Percentiles rank a stretch among this genome's conserved stretches.
Evolutionary conservation across 23 tunicate species (phyloP).

Genomic region (Oikopleura vanhoeffeni): DNA sequence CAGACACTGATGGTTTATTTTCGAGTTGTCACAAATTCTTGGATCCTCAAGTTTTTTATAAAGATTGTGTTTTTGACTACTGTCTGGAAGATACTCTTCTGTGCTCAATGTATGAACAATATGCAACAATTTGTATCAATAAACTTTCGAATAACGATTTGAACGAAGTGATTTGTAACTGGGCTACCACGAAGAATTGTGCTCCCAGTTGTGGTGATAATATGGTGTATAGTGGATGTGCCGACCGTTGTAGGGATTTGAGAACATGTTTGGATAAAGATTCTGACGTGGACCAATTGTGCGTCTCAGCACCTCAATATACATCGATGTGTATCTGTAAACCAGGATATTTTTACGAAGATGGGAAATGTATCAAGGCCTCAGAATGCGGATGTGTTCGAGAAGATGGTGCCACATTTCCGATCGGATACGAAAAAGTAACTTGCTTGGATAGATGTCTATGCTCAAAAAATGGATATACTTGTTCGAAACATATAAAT

Average conservation of each 20-base stretch:
- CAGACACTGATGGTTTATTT: background rate
- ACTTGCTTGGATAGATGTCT: too few species aligned
- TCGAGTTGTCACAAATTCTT: conserved; percentile 7
- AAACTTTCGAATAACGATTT: background rate
- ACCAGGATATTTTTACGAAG: conserved; percentile 14
- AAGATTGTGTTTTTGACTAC: conserved; percentile 25
- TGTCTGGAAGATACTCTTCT: conserved; percentile 16
- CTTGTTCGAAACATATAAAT: too few species aligned
- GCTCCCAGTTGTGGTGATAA: conserved; percentile 21
- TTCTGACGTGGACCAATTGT: background rate
- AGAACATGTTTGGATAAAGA: conserved; percentile 11
- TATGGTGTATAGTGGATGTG: conserved; percentile 19
- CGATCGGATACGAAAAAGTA: conserved; percentile 16
- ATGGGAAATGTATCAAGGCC: conserved; percentile 19
- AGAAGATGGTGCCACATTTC: conserved; percentile 19
- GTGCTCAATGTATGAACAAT: background rate
- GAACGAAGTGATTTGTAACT: conserved; percentile 13
- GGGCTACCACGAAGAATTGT: conserved; percentile 15
- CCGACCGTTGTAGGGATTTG: conserved; percentile 16
- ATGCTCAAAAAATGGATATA: too few species aligned
- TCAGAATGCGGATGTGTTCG: conserved; percentile 13
- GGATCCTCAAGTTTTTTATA: background rate
- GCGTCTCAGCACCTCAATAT: background rate
- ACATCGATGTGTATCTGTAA: conserved; percentile 15
- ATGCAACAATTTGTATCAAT: conserved; percentile 6